Percentiles rank a stretch among this genome's conserved stretches.
These are phyloP conservation scores for Siniperca knerii DNA, from an alignment of 2,113 vertebrate genomes.

Conservation along the genomic window DNA sequence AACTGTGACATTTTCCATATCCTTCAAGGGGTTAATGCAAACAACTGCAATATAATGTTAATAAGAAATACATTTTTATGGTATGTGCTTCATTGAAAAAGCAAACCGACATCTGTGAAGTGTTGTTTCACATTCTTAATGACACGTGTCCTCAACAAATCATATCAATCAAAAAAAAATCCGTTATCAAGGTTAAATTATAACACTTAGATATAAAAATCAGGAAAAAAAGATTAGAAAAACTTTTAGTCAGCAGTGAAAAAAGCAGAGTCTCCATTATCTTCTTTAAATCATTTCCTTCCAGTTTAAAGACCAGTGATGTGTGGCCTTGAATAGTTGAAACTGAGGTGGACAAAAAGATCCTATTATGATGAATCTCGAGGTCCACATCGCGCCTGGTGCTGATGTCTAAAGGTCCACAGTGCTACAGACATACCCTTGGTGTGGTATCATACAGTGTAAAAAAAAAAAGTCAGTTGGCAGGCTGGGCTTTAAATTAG, in stretches of 20 bases:
- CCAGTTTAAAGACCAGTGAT: slow-evolving; percentile 91
- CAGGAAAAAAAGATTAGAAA: slow-evolving; percentile 57
- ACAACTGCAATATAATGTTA: slow-evolving; percentile 55
- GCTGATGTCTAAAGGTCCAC: slow-evolving; percentile 81
- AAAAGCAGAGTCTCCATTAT: slow-evolving; percentile 76
- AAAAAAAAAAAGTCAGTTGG: slow-evolving; percentile 57
- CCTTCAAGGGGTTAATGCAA: slow-evolving; percentile 38
- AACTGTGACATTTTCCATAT: slow-evolving; percentile 33
- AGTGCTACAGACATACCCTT: slow-evolving; percentile 88
- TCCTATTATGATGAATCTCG: slow-evolving; percentile 45
- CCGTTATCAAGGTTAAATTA: slow-evolving; percentile 65
- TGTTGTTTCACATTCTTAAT: slow-evolving; percentile 40
- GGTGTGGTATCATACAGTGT: slow-evolving; percentile 78
- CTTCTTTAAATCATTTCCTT: slow-evolving; percentile 87
- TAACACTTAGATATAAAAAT: slow-evolving; percentile 58
- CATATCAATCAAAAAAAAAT: not conserved
- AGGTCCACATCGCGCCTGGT: slow-evolving; percentile 62
- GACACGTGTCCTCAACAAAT: slow-evolving; percentile 7
- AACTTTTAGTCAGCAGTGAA: slow-evolving; percentile 64
- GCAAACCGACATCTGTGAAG: slow-evolving; percentile 34
- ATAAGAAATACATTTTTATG: slow-evolving; percentile 38
- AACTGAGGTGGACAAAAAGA: slow-evolving; percentile 70
- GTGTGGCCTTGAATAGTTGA: slow-evolving; percentile 49
- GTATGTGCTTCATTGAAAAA: slow-evolving; percentile 60
- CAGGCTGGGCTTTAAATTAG: slow-evolving; percentile 72